phyloP scores from a whole-genome alignment of 2,888 invertebrate species.

The Acleris laterana region DNA sequence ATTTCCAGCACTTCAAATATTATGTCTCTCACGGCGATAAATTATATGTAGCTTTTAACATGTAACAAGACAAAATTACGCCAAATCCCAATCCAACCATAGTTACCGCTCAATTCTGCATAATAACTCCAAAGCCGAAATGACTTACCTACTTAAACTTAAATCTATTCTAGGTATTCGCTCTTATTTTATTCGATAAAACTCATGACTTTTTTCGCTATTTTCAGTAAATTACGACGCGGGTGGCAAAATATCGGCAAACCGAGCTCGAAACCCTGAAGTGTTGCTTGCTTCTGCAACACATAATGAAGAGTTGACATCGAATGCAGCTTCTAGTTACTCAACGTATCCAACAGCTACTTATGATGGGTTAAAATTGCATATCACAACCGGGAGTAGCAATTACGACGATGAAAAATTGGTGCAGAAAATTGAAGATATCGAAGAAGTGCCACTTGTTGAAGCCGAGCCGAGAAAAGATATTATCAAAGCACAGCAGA shows the following conservation, averaged over 20 bases:
- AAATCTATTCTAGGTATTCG: not conserved
- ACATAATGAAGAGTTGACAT: not conserved
- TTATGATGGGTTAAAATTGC: not conserved
- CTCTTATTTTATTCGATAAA: not conserved
- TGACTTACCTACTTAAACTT: not conserved
- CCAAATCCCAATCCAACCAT: too few species aligned
- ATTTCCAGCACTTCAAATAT: too few species aligned
- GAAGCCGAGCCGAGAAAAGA: slow-evolving; percentile 8
- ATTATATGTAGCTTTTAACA: too few species aligned
- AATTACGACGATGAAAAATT: not conserved
- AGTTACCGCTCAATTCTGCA: too few species aligned
- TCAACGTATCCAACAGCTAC: not conserved
- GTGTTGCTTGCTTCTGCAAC: not conserved
- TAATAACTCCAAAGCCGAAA: not conserved
- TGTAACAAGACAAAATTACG: too few species aligned
- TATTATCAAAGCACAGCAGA: not conserved
- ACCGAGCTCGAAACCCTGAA: too few species aligned
- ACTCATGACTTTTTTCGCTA: slow-evolving; percentile 20
- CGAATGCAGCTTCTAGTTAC: too few species aligned
- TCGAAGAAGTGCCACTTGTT: slow-evolving; percentile 12
- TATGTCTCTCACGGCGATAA: too few species aligned
- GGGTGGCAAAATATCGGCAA: not conserved
- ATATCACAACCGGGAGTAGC: not conserved
- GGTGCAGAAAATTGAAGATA: slow-evolving; percentile 10
- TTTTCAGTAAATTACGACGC: slow-evolving; percentile 16